These are phyloP conservation scores for Coenobita brevimanus DNA, from an alignment of 1,140 invertebrate species.

Conservation along the genomic window DNA sequence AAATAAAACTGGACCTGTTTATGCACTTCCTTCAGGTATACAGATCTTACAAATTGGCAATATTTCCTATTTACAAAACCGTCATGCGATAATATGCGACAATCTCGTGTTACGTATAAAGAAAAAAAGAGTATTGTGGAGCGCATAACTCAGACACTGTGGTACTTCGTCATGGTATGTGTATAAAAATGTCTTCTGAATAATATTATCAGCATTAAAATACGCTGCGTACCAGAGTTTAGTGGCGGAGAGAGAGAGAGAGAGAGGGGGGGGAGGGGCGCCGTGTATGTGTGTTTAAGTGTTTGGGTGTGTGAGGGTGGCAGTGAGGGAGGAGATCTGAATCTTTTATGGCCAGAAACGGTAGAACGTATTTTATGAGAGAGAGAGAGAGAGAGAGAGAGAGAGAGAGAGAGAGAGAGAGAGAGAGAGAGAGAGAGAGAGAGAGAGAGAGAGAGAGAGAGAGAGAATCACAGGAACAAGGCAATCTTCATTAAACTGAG, in stretches of 20 bases:
- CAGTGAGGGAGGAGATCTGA: neutral
- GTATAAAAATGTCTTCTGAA: too few relatives aligned
- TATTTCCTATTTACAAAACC: too few relatives aligned
- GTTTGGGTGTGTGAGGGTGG: neutral
- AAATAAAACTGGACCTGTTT: too few relatives aligned
- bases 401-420: conserved; percentile 29
- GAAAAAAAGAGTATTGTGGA: too few relatives aligned
- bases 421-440: conserved; percentile 16
- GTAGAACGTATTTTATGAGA: conserved; percentile 9
- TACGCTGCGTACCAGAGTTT: too few relatives aligned
- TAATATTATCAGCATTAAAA: too few relatives aligned
- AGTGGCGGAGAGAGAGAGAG: conserved; percentile 8
- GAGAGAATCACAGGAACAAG: neutral
- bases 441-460: neutral
- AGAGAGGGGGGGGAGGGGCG: neutral
- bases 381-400: conserved; percentile 38
- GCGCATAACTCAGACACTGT: too few relatives aligned
- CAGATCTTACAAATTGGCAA: too few relatives aligned
- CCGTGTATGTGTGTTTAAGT: neutral
- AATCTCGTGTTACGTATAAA: too few relatives aligned
- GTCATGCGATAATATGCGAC: too few relatives aligned
- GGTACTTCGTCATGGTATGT: too few relatives aligned
- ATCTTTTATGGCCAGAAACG: neutral
- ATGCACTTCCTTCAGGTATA: too few relatives aligned
- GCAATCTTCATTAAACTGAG: neutral